Evolutionary conservation across 1,140 invertebrate genomes (phyloP), one percentile per base, ranked within the genome.

Genomic region (Bombus impatiens): DNA sequence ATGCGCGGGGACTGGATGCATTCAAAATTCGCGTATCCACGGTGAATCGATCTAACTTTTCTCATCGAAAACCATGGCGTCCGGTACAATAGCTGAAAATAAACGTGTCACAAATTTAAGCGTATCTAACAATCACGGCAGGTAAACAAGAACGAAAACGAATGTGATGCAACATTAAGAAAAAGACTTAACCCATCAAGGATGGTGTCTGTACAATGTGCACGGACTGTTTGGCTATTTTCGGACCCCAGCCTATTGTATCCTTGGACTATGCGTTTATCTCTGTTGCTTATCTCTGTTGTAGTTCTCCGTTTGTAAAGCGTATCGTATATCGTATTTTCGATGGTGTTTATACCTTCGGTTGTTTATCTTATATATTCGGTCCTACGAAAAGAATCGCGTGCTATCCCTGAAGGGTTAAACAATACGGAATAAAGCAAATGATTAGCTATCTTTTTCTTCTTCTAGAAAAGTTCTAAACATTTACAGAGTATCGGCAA

Each of bases 111-210:
- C 80, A 47, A 94, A 91, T 77, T 89, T 89, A 71, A 94, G 93
- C 91, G 88, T 91, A 6, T 92, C 92, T 37, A 93, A 92, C n/a
- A 93, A 93, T 89, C 94, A 95, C 83, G 93, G 94, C 87, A 95
- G 95, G 95, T 95, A 93, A 72, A 88, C 68, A 35, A 40, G 71
- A 74, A 8, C 40, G 22, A 42, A 77, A 77, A 74, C 44, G 28
- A 15, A 65, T 35, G 13, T 8, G n/a, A 53, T 28, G 0, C 1
- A n/a, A 22, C 28, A n/a, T 77, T 18, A 44, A 59, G 4, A 35
- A 4, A 1, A 40, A 8, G 3, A 12, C 12, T 53, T 53, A 53
- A 53, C 47, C 47, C 47, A 53, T 53, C 47, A 53, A 22, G 47
- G 47, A 53, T 53, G 47, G 5, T 53, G 5, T 53, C 47, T 53